A percentile compares a stretch with the other conserved stretches of the same genome.
phyloP scores from a whole-genome alignment of 1,140 invertebrate genomes.

The Calosoma granatense region DNA sequence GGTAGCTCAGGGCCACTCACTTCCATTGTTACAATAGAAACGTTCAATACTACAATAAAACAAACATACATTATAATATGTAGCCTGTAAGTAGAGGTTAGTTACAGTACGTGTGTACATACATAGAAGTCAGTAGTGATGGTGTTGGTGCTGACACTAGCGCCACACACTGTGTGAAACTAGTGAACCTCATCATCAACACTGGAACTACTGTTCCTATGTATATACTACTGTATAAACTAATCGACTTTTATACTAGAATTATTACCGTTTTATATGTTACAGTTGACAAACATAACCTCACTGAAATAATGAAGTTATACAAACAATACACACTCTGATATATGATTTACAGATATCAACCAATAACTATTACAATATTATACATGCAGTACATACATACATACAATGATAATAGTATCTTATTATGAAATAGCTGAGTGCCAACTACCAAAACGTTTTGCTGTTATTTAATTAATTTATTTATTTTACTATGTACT shows the following conservation, averaged over 20 bases:
- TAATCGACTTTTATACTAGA: conserved; percentile 13
- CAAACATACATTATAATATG: conserved; percentile 4
- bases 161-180: too few species aligned
- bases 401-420: too few species aligned
- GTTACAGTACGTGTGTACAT: not conserved
- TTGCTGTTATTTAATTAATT: conserved; percentile 2
- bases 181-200: too few species aligned
- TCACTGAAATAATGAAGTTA: not conserved
- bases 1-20: conserved; percentile 37
- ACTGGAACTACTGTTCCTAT: too few species aligned
- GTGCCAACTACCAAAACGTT: conserved; percentile 4
- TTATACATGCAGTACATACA: too few species aligned
- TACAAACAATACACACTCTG: not conserved
- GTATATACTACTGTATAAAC: not conserved
- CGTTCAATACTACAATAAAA: conserved; percentile 8
- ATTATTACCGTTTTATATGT: conserved; percentile 7
- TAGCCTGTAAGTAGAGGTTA: conserved; percentile 1
- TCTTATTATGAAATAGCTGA: not conserved
- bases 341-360: conserved; percentile 8
- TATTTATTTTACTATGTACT: conserved; percentile 1
- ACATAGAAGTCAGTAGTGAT: too few species aligned
- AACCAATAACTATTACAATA: not conserved
- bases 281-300: conserved; percentile 2
- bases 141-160: too few species aligned
- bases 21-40: conserved; percentile 30